Conservation (phyloP, 2,888 invertebrate genomes). For the Cephus sareptanus region DNA sequence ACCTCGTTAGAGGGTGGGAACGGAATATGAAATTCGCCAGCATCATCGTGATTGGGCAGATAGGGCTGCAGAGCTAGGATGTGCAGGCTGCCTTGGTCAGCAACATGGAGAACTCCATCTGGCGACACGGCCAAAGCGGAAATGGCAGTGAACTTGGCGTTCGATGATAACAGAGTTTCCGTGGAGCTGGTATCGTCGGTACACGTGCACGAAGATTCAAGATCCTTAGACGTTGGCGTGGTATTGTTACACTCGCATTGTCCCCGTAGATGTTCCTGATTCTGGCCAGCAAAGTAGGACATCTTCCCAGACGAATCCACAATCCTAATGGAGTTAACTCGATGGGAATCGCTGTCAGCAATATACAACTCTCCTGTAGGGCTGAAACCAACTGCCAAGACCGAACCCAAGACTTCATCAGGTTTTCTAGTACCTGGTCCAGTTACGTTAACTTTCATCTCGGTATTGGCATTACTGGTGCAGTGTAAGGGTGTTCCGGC, state of each 20-base stretch:
- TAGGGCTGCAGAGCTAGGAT: slow-evolving; percentile 89
- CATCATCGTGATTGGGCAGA: slow-evolving; percentile 86
- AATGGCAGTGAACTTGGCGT: slow-evolving; percentile 89
- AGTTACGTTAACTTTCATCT: slow-evolving; percentile 57
- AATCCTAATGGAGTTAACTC: slow-evolving; percentile 83
- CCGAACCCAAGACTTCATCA: slow-evolving; percentile 83
- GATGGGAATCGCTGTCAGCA: slow-evolving; percentile 91
- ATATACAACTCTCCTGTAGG: slow-evolving; percentile 93
- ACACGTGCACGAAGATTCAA: slow-evolving; percentile 69
- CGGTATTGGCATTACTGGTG: slow-evolving; percentile 70
- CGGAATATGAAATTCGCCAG: slow-evolving; percentile 92
- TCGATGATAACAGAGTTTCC: slow-evolving; percentile 88
- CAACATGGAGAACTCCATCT: slow-evolving; percentile 94
- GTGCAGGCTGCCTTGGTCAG: slow-evolving; percentile 92
- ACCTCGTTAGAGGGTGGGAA: slow-evolving; percentile 94
- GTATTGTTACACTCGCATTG: slow-evolving; percentile 56
- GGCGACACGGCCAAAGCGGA: slow-evolving; percentile 94
- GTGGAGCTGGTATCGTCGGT: slow-evolving; percentile 81
- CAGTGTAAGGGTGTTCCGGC: slow-evolving; percentile 96
- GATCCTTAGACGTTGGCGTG: slow-evolving; percentile 46
- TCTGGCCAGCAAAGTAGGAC: slow-evolving; percentile 91
- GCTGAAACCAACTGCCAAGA: slow-evolving; percentile 89
- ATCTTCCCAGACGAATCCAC: slow-evolving; percentile 92
- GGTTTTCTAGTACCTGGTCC: slow-evolving; percentile 70
- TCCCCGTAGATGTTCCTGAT: slow-evolving; percentile 69